Conservation (phyloP, 2,113 vertebrate genomes). For the Plecotus auritus region DNA sequence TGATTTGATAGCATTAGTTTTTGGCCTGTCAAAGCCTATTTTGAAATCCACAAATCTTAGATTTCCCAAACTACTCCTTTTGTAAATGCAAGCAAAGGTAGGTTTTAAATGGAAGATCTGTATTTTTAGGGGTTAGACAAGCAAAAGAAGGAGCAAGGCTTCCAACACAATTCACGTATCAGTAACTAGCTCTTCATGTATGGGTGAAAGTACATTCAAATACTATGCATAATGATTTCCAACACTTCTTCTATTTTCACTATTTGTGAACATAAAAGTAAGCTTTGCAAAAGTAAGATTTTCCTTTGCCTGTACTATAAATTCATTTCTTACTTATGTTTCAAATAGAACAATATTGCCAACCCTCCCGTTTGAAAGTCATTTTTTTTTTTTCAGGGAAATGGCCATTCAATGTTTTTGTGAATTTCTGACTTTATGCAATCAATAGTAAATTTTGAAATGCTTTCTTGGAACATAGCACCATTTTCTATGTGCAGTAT, state of each 20-base stretch:
- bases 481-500: not conserved
- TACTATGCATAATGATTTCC: not conserved
- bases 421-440: not conserved
- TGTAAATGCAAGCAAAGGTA: not conserved
- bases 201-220: not conserved
- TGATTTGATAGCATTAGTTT: not conserved
- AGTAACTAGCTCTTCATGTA: not conserved
- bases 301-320: not conserved
- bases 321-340: constrained; percentile 53
- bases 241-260: not conserved
- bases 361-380: not conserved
- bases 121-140: not conserved
- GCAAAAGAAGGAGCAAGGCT: not conserved
- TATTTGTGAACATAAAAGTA: constrained; percentile 11
- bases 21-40: not conserved
- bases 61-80: not conserved
- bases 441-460: constrained; percentile 6
- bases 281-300: constrained; percentile 8
- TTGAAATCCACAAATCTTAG: not conserved
- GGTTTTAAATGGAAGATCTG: not conserved
- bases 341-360: not conserved
- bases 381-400: constrained; percentile 2
- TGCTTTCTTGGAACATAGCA: not conserved
- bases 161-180: not conserved
- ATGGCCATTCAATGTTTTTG: not conserved